Base-by-base conservation (phyloP, 1,140 invertebrate species). In the Drosophila mauritiana region DNA sequence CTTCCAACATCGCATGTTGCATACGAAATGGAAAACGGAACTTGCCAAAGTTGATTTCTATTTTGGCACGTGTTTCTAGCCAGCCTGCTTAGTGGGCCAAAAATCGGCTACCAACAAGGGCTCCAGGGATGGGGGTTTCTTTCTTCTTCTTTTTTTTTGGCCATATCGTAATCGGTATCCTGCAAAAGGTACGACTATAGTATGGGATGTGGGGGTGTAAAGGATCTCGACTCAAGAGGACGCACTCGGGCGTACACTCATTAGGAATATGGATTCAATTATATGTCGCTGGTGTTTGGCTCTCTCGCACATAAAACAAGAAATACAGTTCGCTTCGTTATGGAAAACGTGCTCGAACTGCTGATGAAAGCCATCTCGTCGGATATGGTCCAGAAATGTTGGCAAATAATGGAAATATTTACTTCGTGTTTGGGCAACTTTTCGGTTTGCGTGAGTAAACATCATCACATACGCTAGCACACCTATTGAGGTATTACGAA, bases 191-290 rank as follows among this genome's bases (percentile, higher is more conserved):
- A 51, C n/a, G 31, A 31, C 7, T 4, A 34, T 17, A 36, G 12
- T 17, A 48, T 31, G 6, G 7, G 27, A 7, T n/a, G n/a, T n/a
- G 5, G 56, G 31, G 25, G 59, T 70, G 36, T 40, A 31, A 68
- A 25, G 51, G 51, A 34, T 43, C 37, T 42, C 17, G 31, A 51
- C 17, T 37, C 27, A 22, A 37, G 36, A 37, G 59, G 34, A 15
- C 25, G 55, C 34, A 31, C 62, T 63, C 56, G 82, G 49, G 67
- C 81, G 67, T 84, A 65, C 73, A 80, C 77, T 84, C 81, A 84
- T 84, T 84, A 84, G 65, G 65, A 69, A 81, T 81, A 86, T 85
- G 54, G 73, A 85, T 85, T 86, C 78, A 85, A 85, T 86, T 84
- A 84, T 80, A 72, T 67, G 73, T 76, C 58, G 78, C 72, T 70